Evolutionary conservation across 2,113 vertebrate species (phyloP), one percentile per base, ranked within the genome.

Genomic region (Notothenia rossii): DNA sequence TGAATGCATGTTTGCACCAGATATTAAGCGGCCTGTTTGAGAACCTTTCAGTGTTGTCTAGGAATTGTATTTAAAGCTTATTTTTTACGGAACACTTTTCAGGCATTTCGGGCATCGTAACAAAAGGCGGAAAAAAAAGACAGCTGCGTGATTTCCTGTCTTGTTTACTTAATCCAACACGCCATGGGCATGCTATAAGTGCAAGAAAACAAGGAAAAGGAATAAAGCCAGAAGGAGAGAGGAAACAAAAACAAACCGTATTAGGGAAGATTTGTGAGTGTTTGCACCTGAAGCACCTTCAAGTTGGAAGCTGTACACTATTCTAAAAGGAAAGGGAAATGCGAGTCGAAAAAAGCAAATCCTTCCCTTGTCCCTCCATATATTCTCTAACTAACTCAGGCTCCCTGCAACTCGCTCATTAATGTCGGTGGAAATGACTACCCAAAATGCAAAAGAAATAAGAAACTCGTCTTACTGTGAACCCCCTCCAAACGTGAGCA

Each of bases 231-330:
- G 53, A 22, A 22, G 22, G 22, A 22, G 22, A 64, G 51, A 85
- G 65, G 40, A 29, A 18, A 48, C 60, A 8, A 75, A 22, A 12
- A n/a, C 53, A 69, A 55, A 67, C 51, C 12, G 33, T 51, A 58
- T 74, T 63, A 56, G 10, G 10, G 73, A 62, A 60, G 82, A 82
- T 65, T 22, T 22, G 68, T 60, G 68, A 45, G 70, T 89, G 85
- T 87, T 89, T 89, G 84, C 69, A 92, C 89, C 83, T 84, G 72
- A 29, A 91, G 87, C 72, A 40, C 62, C 62, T 81, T 79, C 46
- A 77, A 89, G 60, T 84, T 69, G 49, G 62, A 75, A 77, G 69
- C 72, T 67, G 77, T 83, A 60, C 85, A 83, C 66, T 49, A 71
- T 85, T 43, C 86, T 72, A 40, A 72, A 88, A 82, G 60, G 1